Base-by-base conservation (phyloP, 2,797 vertebrate genomes). In the Halcyon leucocephala region DNA sequence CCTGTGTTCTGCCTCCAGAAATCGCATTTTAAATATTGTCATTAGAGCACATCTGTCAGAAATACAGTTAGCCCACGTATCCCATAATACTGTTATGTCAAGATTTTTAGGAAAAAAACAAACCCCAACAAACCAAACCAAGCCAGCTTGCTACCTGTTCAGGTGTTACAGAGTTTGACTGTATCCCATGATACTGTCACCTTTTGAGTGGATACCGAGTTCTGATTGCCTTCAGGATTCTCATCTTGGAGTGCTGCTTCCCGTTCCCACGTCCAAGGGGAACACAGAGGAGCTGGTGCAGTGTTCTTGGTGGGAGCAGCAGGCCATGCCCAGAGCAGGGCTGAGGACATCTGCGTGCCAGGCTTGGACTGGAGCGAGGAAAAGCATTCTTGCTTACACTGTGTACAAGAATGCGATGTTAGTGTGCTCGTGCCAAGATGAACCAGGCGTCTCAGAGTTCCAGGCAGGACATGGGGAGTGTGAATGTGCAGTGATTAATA, bases 361-460 rank as follows among this genome's bases (percentile, higher is more conserved):
- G 78, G 28, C 17, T 57, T 33, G 39, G 28, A 16, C 37, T 61
- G 49, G 42, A 64, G 44, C 44, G 58, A 57, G 48, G 42, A 83
- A 25, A 57, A 89, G 54, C 20, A 20, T 1, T 17, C 55, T 82
- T 78, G 26, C 31, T 28, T 83, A 37, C n/a, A 46, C 24, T 10
- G 11, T 18, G 19, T 66, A 0, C 51, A 41, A 64, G 19, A 57
- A 41, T 29, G n/a, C 31, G 26, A 26, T 41, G 29, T 85, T 29
- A 22, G 4, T 17, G 6, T 1, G 0, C 35, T 69, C 12, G 7
- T 52, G 3, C 35, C 41, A 13, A 11, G 33, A 20, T 1, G 18
- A 28, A 31, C 24, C 69, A 54, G 62, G n/a, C 13, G 21, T 19
- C 29, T 33, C 42, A 42, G 42, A 42, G 42, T 18, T 42, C 42